These are phyloP conservation scores for Sebastes umbrosus DNA, from an alignment of 2,797 vertebrate genomes.

Conservation along the genomic window DNA sequence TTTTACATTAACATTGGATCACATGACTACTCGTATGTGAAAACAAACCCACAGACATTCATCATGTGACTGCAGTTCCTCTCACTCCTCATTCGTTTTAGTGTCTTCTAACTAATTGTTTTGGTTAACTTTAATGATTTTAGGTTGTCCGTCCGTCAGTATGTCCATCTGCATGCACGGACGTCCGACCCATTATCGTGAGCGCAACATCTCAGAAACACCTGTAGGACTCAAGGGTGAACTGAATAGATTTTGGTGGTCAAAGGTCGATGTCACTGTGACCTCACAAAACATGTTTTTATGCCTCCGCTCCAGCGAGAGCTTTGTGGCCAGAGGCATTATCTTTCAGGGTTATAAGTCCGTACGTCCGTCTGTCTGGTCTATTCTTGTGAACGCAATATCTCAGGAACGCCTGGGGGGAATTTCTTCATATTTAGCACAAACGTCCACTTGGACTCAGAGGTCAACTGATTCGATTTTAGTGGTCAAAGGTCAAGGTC, in stretches of 20 bases:
- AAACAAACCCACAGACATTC: neutral
- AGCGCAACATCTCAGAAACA: neutral
- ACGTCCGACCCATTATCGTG: neutral
- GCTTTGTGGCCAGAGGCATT: neutral
- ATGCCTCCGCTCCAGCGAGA: accelerated
- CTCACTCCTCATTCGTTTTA: neutral
- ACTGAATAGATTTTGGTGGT: neutral
- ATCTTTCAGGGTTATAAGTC: neutral
- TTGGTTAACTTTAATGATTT: neutral
- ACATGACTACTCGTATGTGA: neutral
- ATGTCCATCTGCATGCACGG: neutral
- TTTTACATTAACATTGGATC: neutral
- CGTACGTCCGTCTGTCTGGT: neutral
- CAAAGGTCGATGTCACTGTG: neutral
- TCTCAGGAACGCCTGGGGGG: neutral
- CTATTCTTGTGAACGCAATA: neutral
- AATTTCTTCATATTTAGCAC: neutral
- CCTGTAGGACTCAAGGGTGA: neutral
- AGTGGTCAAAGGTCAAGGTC: neutral
- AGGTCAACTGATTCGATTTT: accelerated
- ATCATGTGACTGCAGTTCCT: neutral
- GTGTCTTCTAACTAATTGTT: neutral
- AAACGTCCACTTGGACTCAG: neutral
- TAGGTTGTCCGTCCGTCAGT: neutral
- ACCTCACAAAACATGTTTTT: neutral